phyloP scores from a whole-genome alignment of 2,113 vertebrate species.

The Nesospiza acunhae region DNA sequence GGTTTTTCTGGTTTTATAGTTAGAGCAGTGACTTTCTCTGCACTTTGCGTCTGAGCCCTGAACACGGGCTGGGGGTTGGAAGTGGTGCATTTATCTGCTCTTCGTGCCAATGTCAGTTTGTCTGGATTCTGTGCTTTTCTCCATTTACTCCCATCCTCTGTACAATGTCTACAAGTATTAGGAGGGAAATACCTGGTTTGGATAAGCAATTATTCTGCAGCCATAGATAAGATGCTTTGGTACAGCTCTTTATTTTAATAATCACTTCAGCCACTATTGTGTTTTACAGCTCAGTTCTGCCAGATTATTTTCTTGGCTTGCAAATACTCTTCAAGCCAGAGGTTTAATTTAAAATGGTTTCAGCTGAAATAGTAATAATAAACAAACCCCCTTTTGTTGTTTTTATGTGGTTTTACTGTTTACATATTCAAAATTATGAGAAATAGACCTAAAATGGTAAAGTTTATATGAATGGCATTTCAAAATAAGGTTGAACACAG shows the following conservation, averaged over 20 bases:
- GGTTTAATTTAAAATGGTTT: neutral
- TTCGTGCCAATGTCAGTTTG: neutral
- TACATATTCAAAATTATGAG: neutral
- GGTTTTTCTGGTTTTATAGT: neutral
- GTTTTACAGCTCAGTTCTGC: neutral
- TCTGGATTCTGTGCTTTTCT: neutral
- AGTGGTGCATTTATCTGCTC: rapidly evolving
- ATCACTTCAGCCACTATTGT: neutral
- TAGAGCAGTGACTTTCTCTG: neutral
- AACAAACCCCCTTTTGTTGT: neutral
- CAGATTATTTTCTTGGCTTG: neutral
- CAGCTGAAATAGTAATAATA: neutral
- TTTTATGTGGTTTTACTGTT: neutral
- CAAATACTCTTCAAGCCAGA: neutral
- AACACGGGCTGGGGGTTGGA: rapidly evolving
- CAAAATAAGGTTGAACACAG: neutral
- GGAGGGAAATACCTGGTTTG: neutral
- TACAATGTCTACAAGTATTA: neutral
- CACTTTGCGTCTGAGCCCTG: neutral
- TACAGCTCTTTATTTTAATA: neutral
- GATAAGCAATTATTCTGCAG: neutral
- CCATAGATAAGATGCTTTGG: neutral
- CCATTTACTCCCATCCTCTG: neutral
- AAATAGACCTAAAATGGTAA: neutral
- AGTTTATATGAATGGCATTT: neutral